A percentile compares a stretch with the other conserved stretches of the same genome.
Evolutionary conservation across 2,888 invertebrate species (phyloP).

Genomic region (Hecatera dysodea): DNA sequence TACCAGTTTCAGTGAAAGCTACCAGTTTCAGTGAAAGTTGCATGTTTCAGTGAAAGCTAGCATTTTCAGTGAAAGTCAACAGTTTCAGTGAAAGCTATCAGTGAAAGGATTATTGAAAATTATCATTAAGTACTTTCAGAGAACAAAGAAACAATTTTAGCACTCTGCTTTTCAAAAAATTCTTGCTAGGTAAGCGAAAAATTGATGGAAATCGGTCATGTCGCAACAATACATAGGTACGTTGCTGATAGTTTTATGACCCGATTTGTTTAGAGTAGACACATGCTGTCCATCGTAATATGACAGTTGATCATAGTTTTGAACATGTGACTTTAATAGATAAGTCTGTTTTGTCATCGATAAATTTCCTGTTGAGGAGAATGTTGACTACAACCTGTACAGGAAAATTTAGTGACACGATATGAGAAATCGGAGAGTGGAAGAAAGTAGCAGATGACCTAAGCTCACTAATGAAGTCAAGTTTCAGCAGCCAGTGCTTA

Average conservation of each 20-base stretch:
- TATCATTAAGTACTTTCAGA: too few species aligned
- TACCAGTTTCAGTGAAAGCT: too few species aligned
- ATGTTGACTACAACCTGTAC: background rate
- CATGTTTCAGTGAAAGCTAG: too few species aligned
- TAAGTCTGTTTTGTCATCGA: slow-evolving; percentile 25
- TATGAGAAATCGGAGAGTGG: background rate
- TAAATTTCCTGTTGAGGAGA: background rate
- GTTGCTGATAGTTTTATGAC: slow-evolving; percentile 39
- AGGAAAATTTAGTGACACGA: background rate
- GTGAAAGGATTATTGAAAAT: too few species aligned
- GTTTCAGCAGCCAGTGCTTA: background rate
- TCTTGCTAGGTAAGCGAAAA: background rate
- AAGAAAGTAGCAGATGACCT: too few species aligned
- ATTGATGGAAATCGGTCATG: slow-evolving; percentile 17
- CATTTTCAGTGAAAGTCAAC: too few species aligned
- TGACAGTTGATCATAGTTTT: slow-evolving; percentile 12
- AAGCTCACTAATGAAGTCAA: background rate
- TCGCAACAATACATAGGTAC: slow-evolving; percentile 16
- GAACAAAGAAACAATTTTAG: background rate
- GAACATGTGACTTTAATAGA: slow-evolving; percentile 59
- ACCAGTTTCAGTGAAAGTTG: too few species aligned
- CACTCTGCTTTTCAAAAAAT: background rate
- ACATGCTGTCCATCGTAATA: slow-evolving; percentile 56
- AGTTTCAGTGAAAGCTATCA: too few species aligned
- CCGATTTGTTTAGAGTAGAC: slow-evolving; percentile 54